Conservation (phyloP, 2,113 vertebrate species). For the Psammodynastes pulverulentus region DNA sequence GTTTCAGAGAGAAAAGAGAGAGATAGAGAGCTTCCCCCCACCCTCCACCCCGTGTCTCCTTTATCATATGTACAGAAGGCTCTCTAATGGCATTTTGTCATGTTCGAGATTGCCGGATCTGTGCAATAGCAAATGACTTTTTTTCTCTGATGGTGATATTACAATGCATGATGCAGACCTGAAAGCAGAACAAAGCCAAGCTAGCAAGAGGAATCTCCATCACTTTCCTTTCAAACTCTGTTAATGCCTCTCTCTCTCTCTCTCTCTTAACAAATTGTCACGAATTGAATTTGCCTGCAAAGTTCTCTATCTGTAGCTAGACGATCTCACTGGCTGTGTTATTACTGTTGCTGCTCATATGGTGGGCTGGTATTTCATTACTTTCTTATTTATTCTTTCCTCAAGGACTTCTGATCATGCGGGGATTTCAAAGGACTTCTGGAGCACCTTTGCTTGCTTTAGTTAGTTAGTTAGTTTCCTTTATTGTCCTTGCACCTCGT, state of each 20-base stretch:
- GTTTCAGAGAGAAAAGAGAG: constrained; percentile 49
- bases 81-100: constrained; percentile 29
- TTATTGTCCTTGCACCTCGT: too few species aligned
- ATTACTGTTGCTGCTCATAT: neutral
- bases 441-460: neutral
- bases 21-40: neutral
- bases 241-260: neutral
- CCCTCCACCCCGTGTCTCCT: neutral
- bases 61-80: neutral
- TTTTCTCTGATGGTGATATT: constrained; percentile 30
- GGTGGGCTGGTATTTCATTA: constrained; percentile 10
- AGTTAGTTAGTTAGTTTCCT: too few species aligned
- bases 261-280: constrained; percentile 29
- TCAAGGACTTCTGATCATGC: constrained; percentile 15
- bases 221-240: constrained; percentile 36
- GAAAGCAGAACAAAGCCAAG: constrained; percentile 28
- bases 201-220: neutral
- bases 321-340: constrained; percentile 21
- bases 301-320: constrained; percentile 18
- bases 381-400: constrained; percentile 30
- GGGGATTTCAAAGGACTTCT: constrained; percentile 14
- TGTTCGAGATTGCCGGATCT: constrained; percentile 32
- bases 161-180: constrained; percentile 16
- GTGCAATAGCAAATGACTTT: constrained; percentile 11
- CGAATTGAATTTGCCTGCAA: constrained; percentile 42